Evolutionary conservation across 2,888 invertebrate genomes (phyloP).

Genomic region (Mamestra brassicae): DNA sequence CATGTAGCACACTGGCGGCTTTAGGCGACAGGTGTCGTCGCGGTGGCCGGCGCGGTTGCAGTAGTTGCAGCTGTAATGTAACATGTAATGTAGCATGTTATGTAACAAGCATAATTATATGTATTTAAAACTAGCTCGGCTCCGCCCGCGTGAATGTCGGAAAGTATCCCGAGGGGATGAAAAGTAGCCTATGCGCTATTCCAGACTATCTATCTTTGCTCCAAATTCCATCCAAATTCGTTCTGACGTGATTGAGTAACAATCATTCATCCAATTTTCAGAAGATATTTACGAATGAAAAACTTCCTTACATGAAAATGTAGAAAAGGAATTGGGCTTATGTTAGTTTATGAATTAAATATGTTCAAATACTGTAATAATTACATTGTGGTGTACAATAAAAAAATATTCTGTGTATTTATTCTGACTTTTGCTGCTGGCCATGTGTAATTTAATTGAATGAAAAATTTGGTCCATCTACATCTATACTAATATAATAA

Average conservation of each 20-base stretch:
- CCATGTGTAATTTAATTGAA: neutral
- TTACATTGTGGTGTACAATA: too few species aligned
- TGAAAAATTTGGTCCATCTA: neutral
- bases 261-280: neutral
- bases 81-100: neutral
- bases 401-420: too few species aligned
- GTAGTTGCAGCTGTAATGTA: conserved; percentile 89
- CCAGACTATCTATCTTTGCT: too few species aligned
- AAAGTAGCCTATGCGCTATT: too few species aligned
- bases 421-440: neutral
- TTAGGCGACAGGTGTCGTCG: conserved; percentile 90
- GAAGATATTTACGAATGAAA: neutral
- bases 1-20: conserved; percentile 92
- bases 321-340: too few species aligned
- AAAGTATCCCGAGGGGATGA: too few species aligned
- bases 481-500: too few species aligned
- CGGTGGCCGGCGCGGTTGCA: conserved; percentile 93
- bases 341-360: too few species aligned
- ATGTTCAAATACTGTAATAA: too few species aligned
- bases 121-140: neutral
- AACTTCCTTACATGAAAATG: neutral
- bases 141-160: too few species aligned
- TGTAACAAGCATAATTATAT: conserved; percentile 8
- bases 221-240: too few species aligned
- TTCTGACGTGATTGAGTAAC: too few species aligned